These are phyloP conservation scores for Thymallus thymallus DNA, from an alignment of 2,113 vertebrate species.

Conservation along the genomic window DNA sequence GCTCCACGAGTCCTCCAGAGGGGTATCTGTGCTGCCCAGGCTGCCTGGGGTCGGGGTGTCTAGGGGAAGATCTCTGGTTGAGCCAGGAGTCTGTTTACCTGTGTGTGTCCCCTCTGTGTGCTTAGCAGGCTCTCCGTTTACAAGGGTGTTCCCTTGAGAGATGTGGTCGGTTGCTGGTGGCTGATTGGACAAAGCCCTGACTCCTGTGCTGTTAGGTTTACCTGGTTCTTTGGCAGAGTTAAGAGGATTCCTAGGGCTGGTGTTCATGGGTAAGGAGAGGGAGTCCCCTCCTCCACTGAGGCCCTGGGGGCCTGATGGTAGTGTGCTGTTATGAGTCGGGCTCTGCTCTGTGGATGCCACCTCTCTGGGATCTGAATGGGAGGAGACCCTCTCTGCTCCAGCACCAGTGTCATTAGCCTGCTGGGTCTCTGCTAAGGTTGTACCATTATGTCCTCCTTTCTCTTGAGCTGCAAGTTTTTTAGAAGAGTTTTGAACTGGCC, in stretches of 20 bases:
- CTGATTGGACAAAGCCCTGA: neutral
- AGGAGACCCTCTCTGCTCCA: neutral
- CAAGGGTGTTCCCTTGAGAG: conserved; percentile 17
- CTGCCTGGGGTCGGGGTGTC: conserved; percentile 49
- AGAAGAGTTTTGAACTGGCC: conserved; percentile 48
- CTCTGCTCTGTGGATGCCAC: neutral
- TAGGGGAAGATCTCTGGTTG: conserved; percentile 50
- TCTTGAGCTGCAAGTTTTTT: conserved; percentile 55
- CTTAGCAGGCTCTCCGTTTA: conserved; percentile 3
- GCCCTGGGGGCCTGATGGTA: conserved; percentile 2
- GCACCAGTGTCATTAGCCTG: conserved; percentile 9
- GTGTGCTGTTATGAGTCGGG: conserved; percentile 3
- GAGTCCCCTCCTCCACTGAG: conserved; percentile 12
- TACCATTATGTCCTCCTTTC: conserved; percentile 33
- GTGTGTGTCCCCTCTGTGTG: conserved; percentile 19
- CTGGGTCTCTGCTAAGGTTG: conserved; percentile 28
- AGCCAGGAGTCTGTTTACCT: conserved; percentile 15
- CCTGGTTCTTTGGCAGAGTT: conserved; percentile 23
- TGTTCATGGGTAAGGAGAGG: conserved; percentile 6
- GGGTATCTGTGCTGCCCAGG: conserved; percentile 40
- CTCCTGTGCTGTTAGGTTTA: conserved; percentile 17
- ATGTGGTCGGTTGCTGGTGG: conserved; percentile 8
- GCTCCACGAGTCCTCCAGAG: conserved; percentile 81
- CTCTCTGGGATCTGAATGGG: conserved; percentile 2
- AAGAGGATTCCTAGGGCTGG: conserved; percentile 22